These are phyloP conservation scores for Strix uralensis DNA, from an alignment of 2,113 vertebrate species.

Conservation along the genomic window DNA sequence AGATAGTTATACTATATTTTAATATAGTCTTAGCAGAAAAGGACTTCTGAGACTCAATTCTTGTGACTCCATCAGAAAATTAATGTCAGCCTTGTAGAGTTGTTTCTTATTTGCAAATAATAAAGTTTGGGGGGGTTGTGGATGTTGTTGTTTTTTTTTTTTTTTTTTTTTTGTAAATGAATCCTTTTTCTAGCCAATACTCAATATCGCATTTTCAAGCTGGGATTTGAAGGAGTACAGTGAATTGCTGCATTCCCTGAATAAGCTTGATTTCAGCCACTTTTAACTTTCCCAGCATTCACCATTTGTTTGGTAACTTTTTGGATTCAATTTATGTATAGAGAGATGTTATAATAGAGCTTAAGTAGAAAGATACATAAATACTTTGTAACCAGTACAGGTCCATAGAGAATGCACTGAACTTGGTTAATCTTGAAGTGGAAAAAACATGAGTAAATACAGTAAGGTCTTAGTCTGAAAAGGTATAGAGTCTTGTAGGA, in stretches of 20 bases:
- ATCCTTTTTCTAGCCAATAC: neutral
- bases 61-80: neutral
- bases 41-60: neutral
- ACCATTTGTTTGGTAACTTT: neutral
- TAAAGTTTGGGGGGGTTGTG: neutral
- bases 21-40: neutral
- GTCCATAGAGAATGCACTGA: neutral
- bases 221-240: neutral
- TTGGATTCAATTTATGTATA: neutral
- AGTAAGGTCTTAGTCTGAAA: neutral
- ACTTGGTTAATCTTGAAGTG: neutral
- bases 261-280: neutral
- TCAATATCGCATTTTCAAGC: neutral
- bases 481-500: neutral
- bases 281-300: neutral
- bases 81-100: neutral
- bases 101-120: neutral
- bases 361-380: neutral
- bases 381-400: neutral
- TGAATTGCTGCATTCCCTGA: neutral
- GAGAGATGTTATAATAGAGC: neutral
- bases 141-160: too few species aligned
- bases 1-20: neutral
- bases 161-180: neutral
- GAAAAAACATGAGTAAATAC: neutral